A percentile compares a stretch with the other conserved stretches of the same genome.
phyloP scores from a whole-genome alignment of 1,140 invertebrate species.

The Eriocheir sinensis region DNA sequence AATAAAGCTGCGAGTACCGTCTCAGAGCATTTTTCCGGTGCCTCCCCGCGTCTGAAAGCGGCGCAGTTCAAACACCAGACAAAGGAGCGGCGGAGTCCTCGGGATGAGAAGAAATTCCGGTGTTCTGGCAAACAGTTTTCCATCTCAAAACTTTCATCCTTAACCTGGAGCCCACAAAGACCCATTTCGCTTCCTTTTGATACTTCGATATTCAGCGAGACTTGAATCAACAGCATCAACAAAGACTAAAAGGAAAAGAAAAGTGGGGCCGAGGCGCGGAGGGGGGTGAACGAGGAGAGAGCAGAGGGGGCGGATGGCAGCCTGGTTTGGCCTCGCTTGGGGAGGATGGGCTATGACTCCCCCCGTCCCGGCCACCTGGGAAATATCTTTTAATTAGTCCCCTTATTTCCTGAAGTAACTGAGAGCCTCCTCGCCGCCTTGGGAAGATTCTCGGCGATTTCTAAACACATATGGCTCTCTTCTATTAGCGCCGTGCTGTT shows the following conservation, averaged over 20 bases:
- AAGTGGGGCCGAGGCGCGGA: neutral
- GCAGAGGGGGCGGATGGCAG: neutral
- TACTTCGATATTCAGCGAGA: slow-evolving; percentile 15
- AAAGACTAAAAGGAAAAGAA: neutral
- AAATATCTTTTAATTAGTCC: slow-evolving; percentile 59
- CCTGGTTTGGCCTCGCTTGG: neutral
- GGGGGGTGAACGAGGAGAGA: neutral
- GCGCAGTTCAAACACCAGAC: slow-evolving; percentile 21
- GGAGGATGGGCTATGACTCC: neutral
- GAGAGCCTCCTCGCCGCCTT: slow-evolving; percentile 38
- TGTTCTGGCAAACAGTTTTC: slow-evolving; percentile 6
- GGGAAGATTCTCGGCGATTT: slow-evolving; percentile 40
- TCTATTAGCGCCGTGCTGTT: neutral
- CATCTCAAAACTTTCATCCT: slow-evolving; percentile 25
- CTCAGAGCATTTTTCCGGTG: neutral
- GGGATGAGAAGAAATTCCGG: slow-evolving; percentile 21
- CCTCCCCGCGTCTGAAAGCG: neutral
- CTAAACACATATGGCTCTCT: neutral
- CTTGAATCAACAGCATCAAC: slow-evolving; percentile 16
- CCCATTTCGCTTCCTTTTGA: slow-evolving; percentile 22
- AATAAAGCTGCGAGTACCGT: slow-evolving; percentile 23
- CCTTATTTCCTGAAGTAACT: slow-evolving; percentile 54
- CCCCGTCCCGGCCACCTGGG: slow-evolving; percentile 30
- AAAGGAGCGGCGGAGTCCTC: neutral
- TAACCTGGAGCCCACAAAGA: slow-evolving; percentile 22